Evolutionary conservation across 2,888 invertebrate species (phyloP).

Genomic region (Eudemis profundana): DNA sequence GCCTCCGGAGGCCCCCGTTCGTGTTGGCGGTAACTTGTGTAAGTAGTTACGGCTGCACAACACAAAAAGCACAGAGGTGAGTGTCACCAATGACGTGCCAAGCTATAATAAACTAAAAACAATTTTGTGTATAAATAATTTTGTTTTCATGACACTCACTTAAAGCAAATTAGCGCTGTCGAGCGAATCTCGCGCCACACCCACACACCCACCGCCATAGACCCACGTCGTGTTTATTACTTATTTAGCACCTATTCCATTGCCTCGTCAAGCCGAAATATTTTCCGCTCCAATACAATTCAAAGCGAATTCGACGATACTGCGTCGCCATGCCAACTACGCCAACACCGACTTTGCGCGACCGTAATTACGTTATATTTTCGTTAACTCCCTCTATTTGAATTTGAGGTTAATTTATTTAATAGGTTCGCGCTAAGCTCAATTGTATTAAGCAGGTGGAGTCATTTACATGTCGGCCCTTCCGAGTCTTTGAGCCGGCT

Average conservation of each 20-base stretch:
- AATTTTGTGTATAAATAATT: too few species aligned
- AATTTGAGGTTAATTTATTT: slow-evolving; percentile 27
- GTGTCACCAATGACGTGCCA: too few species aligned
- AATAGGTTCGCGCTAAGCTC: slow-evolving; percentile 14
- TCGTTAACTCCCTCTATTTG: slow-evolving; percentile 7
- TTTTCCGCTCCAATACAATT: slow-evolving; percentile 4
- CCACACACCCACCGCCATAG: too few species aligned
- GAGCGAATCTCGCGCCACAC: too few species aligned
- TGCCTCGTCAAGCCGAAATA: not conserved
- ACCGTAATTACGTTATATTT: not conserved
- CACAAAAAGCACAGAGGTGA: too few species aligned
- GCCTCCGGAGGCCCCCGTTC: too few species aligned
- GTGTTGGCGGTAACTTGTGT: too few species aligned
- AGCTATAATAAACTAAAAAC: too few species aligned
- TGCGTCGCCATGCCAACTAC: not conserved
- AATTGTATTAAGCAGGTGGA: slow-evolving; percentile 18
- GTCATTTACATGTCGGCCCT: slow-evolving; percentile 26
- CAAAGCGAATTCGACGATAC: slow-evolving; percentile 1
- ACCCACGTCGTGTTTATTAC: not conserved
- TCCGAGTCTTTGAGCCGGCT: slow-evolving; percentile 14
- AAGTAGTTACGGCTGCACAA: too few species aligned
- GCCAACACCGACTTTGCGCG: slow-evolving; percentile 9
- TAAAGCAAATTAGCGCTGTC: too few species aligned
- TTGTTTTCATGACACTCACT: too few species aligned
- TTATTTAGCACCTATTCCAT: not conserved